Evolutionary conservation across 2,797 vertebrate species (phyloP).

Genomic region (Enteromius thamalakanensis): DNA sequence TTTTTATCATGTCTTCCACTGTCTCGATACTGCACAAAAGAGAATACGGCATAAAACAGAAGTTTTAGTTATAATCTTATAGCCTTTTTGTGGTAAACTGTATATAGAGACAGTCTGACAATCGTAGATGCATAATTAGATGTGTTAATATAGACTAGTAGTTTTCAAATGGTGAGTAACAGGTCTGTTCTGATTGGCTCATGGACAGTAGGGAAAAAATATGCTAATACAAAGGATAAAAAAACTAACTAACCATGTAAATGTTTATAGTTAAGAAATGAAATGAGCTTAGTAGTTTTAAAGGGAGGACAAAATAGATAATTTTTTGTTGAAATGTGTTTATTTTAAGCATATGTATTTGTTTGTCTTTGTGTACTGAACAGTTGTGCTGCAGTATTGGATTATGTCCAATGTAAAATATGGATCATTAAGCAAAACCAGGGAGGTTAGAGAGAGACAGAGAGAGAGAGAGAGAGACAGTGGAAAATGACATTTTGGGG

Average conservation of each 20-base stretch:
- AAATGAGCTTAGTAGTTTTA: neutral
- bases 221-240: neutral
- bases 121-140: neutral
- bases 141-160: neutral
- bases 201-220: neutral
- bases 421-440: neutral
- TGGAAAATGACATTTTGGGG: neutral
- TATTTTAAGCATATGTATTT: neutral
- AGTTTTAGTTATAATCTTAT: neutral
- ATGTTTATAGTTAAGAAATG: neutral
- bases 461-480: neutral
- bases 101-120: neutral
- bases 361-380: neutral
- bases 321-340: neutral
- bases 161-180: neutral
- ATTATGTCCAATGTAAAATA: neutral
- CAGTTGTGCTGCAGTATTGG: neutral
- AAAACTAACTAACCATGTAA: neutral
- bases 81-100: neutral
- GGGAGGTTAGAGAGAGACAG: neutral
- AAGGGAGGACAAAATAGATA: neutral
- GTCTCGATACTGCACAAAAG: constrained; percentile 72
- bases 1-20: constrained; percentile 82
- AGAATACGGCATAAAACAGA: neutral
- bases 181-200: neutral